Evolutionary conservation across 2,888 invertebrate genomes (phyloP), one percentile per base, ranked within the genome.

Genomic region (Lycocerus yunnanus): DNA sequence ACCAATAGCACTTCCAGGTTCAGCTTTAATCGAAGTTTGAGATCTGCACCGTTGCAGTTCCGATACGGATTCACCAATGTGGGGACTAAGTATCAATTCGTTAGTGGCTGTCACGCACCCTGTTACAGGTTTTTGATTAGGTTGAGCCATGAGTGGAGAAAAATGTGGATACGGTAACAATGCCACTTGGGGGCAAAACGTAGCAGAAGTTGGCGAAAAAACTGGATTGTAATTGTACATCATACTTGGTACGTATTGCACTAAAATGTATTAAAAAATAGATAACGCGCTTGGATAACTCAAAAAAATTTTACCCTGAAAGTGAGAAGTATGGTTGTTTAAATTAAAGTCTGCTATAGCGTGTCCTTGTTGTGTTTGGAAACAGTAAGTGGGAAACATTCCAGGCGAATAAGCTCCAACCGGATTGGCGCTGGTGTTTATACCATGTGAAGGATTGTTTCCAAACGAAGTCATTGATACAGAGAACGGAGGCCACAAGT

Each of bases 231-330:
- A 81, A 89, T 89, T 78, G 90, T 91, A 92, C 85, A 92, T 88
- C 78, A 92, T 86, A 3, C 90, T 89, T 4, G 91, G 87, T 87
- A 93, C 89, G 79, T 91, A 93, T 80, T 91, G 92, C 78, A 93
- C 90, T 89, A 89, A 81, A 88, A 88, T 43, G 10, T 27, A 16
- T 20, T 5, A 24, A 60, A 24, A 71, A 68, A n/a, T 58, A 13
- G n/a, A 15, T n/a, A 58, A 9, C 58, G n/a, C 13, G 4, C 13
- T 18, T n/a, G 8, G 43, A 13, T 58, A 13, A 2, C 11, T 14
- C 2, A 14, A 13, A 8, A n/a, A 11, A 10, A 15, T 27, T 8
- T 72, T 78, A 81, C 80, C 80, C 78, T 82, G 82, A 58, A 80
- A 81, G 60, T 78, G 77, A 13, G 79, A 71, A 6, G 75, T 15